Evolutionary conservation across 2,888 invertebrate species (phyloP), one percentile per base, ranked within the genome.

Genomic region (Gastracanthus pulcherrimus): DNA sequence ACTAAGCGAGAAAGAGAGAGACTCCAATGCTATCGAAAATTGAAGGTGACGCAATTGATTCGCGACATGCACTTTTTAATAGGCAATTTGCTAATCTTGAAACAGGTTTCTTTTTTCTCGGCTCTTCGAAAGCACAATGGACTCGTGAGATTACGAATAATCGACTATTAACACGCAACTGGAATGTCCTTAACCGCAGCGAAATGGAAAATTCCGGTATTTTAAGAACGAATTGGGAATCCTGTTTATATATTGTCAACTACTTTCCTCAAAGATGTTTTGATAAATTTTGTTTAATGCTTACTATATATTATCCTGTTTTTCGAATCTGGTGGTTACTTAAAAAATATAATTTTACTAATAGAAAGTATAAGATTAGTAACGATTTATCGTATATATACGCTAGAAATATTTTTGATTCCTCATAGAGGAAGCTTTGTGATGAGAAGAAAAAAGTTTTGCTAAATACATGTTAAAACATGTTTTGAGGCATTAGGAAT

Each of bases 51-150:
- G 38, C 38, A 76, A 76, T 11, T 2, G 19, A 31, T 36, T 51
- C 58, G 19, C 19, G 48, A 75, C 51, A n/a, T 45, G 31, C 48
- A 55, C 29, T 51, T 64, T 78, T 71, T 71, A 78, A 71, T 78
- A 51, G 51, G 23, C 45, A 67, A 62, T 77, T 78, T 29, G 55
- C 51, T 64, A 51, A 71, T 71, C 64, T 38, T 36, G n/a, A 51
- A 71, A 64, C 38, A 26, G 11, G 45, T 38, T 71, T 26, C 51
- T 45, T 64, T 45, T 41, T 48, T 48, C 48, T 48, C 23, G 16
- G 55, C 23, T 62, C 34, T 7, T 69, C 34, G 23, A 58, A 36
- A 31, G 26, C 26, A 51, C 29, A 62, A 60, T 62, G 36, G 36
- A 19, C n/a, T 62, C 11, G 6, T 16, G n/a, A 34, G 23, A 62